These are phyloP conservation scores for Montipora foliosa DNA, from an alignment of 64 coral and sea anemone species.

Conservation along the genomic window DNA sequence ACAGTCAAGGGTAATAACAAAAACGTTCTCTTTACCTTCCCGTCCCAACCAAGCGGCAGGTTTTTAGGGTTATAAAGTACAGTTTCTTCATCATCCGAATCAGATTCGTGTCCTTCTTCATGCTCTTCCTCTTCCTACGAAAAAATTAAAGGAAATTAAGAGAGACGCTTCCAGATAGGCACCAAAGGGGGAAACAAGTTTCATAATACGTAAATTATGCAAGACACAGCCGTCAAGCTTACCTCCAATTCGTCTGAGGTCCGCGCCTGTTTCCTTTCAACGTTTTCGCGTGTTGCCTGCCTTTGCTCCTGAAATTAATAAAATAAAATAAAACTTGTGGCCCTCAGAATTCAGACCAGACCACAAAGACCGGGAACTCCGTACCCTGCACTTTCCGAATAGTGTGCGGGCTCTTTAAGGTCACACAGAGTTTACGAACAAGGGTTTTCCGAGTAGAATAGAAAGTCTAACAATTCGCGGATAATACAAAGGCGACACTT, in stretches of 20 bases:
- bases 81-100: constrained; percentile 99
- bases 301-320: constrained; percentile 87
- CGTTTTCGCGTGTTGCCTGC: constrained; percentile 94
- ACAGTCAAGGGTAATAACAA: neutral
- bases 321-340: neutral
- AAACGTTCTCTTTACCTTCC: constrained; percentile 71
- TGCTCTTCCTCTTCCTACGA: constrained; percentile 94
- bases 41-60: constrained; percentile 97
- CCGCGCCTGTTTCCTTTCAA: constrained; percentile 98
- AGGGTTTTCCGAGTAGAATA: too few relatives aligned
- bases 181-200: neutral
- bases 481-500: too few relatives aligned
- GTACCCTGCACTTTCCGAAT: too few relatives aligned
- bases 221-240: neutral
- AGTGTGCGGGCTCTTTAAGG: too few relatives aligned
- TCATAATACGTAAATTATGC: too few relatives aligned
- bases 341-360: too few relatives aligned
- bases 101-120: constrained; percentile 92
- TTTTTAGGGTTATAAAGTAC: constrained; percentile 99
- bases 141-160: neutral
- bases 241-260: constrained; percentile 99
- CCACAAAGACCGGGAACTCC: too few relatives aligned
- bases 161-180: neutral
- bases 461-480: too few relatives aligned
- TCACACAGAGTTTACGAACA: too few relatives aligned